phyloP scores from a whole-genome alignment of 2,113 vertebrate species.

The Propithecus coquereli region DNA sequence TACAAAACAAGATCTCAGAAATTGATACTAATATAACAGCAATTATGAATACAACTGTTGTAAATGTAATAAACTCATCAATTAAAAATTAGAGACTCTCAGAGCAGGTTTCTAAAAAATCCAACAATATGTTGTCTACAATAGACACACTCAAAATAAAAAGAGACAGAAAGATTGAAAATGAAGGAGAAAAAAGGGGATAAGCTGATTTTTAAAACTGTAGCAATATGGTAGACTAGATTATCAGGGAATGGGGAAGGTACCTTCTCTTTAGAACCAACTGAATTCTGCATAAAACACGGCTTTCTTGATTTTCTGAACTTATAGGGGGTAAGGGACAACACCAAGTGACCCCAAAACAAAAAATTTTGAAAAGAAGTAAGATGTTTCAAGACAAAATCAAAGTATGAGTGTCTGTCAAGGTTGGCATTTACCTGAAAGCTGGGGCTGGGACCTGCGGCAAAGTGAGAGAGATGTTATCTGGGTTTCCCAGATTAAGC shows the following conservation, averaged over 20 bases:
- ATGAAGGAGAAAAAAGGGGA: too few relatives aligned
- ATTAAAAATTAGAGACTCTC: neutral
- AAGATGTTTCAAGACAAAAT: neutral
- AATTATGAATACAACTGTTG: neutral
- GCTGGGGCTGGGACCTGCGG: neutral
- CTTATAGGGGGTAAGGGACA: neutral
- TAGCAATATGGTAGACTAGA: neutral
- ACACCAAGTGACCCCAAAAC: neutral
- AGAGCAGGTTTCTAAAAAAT: neutral
- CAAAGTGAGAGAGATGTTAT: neutral
- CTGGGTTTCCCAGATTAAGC: neutral
- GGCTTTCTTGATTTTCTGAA: neutral
- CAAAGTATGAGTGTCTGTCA: neutral
- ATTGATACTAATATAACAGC: neutral
- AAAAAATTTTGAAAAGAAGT: neutral
- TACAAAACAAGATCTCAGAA: neutral
- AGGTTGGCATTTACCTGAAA: neutral
- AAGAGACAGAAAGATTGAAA: neutral
- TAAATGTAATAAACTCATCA: neutral
- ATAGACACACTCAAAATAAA: neutral
- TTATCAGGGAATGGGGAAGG: neutral
- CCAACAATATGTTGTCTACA: neutral
- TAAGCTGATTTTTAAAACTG: too few relatives aligned
- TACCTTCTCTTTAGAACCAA: neutral
- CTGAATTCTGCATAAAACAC: neutral